phyloP scores from a whole-genome alignment of 2,113 vertebrate genomes.

The Gasterosteus aculeatus region DNA sequence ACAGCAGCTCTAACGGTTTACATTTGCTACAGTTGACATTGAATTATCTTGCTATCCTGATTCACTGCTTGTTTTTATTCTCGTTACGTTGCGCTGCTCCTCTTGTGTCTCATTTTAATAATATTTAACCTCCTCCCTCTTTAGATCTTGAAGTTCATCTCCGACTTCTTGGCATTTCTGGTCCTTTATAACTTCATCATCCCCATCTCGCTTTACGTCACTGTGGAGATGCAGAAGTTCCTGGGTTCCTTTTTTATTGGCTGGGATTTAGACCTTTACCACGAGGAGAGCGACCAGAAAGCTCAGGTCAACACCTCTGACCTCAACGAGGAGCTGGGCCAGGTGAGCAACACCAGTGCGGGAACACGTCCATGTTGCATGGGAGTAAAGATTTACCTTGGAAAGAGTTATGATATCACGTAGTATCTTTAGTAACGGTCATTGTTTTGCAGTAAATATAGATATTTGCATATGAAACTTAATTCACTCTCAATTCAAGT shows the following conservation, averaged over 20 bases:
- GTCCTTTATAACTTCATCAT: constrained; percentile 99
- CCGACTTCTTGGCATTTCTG: constrained; percentile 97
- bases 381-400: background rate
- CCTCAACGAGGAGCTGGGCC: constrained; percentile 97
- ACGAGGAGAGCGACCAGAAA: constrained; percentile 94
- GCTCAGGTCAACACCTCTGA: constrained; percentile 99
- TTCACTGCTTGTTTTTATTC: background rate
- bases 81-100: background rate
- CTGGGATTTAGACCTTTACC: constrained; percentile 98
- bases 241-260: constrained; percentile 97
- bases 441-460: background rate
- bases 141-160: constrained; percentile 96
- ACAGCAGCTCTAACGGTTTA: background rate
- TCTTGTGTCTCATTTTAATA: background rate
- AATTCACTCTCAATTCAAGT: background rate
- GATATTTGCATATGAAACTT: background rate
- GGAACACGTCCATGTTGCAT: background rate
- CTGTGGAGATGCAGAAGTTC: constrained; percentile 99
- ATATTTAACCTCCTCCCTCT: background rate
- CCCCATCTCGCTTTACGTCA: constrained; percentile 98
- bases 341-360: constrained; percentile 79
- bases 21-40: background rate
- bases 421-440: background rate
- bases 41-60: background rate
- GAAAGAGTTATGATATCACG: background rate